Base-by-base conservation (phyloP, 2,888 invertebrate species). In the Plebejus anna region DNA sequence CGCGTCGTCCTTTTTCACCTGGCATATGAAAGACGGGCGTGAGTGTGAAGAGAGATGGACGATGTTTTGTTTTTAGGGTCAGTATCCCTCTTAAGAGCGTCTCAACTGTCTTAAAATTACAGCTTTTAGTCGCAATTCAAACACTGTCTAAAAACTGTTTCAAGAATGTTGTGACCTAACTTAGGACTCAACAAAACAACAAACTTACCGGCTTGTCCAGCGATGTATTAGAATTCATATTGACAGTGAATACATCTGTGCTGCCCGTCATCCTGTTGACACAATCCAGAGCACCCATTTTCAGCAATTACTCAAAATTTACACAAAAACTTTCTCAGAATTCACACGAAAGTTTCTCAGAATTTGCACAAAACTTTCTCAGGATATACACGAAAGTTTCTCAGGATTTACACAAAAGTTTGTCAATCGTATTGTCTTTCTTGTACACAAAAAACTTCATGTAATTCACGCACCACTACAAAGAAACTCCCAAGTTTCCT, bases 201-300 rank as follows among this genome's bases (percentile, higher is more conserved):
- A 38, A 11, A 80, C 82, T 80, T 80, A 91, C 91, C 85, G 83
- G 82, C 76, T 84, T 85, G 78, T 87, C 85, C 75, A 91, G 82
- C 47, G 88, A 86, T 2, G 85, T 84, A 75, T 86, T 85, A 0
- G 92, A 91, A 11, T 85, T 83, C 80, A 85, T 82, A 42, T 84
- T 88, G 9, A 89, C 86, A 0, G 89, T 84, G 78, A 93, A 90
- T 71, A 91, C 91, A 79, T 91, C 92, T 0, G 89, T 90, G 78
- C 92, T 93, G 1, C 88, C 89, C 0, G 91, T 88, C 0, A 86
- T 89, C 16, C 82, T 85, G 3, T 83, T 83, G 2, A 90, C 89
- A 87, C 90, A 92, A 80, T 90, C 89, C 72, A 92, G 82, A 4
- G 85, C 90, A 79, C 90, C 87, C 89, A 90, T 90, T 51, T 75